Evolutionary conservation across 2,797 vertebrate genomes (phyloP).

Genomic region (Accipiter badius): DNA sequence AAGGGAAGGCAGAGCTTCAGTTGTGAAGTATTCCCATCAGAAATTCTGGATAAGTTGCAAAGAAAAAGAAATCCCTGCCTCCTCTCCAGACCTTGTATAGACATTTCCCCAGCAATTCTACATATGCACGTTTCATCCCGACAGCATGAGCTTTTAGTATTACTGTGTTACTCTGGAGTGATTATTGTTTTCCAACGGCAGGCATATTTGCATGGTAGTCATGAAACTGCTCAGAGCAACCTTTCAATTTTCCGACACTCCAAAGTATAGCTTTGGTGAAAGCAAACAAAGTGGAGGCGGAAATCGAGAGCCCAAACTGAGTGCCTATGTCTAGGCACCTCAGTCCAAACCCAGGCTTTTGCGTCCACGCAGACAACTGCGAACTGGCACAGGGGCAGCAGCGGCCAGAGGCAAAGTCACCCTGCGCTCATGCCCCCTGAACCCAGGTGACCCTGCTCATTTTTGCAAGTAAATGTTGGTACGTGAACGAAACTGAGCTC

Average conservation of each 20-base stretch:
- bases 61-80: background rate
- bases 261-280: background rate
- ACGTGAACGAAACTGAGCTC: background rate
- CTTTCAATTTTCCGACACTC: background rate
- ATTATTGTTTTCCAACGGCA: background rate
- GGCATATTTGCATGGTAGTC: background rate
- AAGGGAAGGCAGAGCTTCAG: background rate
- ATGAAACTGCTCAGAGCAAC: background rate
- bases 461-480: background rate
- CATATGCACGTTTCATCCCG: background rate
- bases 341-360: background rate
- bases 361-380: background rate
- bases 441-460: background rate
- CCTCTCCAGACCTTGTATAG: background rate
- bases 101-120: background rate
- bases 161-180: background rate
- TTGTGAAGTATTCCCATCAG: constrained; percentile 23
- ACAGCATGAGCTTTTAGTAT: background rate
- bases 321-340: background rate
- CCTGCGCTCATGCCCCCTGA: background rate
- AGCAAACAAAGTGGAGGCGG: background rate
- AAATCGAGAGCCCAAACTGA: background rate
- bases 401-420: background rate
- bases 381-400: background rate
- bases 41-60: background rate